Percentiles rank a stretch among this genome's conserved stretches.
Evolutionary conservation across 2,797 vertebrate species (phyloP).

Genomic region (Centroberyx gerrardi): DNA sequence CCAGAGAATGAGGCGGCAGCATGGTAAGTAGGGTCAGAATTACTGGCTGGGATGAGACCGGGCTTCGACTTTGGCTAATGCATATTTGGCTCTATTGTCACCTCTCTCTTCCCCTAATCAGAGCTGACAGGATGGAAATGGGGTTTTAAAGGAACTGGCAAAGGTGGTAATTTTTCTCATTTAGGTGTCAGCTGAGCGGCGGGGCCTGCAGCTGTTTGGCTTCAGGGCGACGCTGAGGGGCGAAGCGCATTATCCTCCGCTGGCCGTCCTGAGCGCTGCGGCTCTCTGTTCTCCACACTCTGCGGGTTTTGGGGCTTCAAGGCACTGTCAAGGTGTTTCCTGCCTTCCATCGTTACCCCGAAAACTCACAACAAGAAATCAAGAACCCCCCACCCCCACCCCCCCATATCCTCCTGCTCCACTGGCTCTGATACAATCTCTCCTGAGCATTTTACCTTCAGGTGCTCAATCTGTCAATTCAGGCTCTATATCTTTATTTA

Average conservation of each 20-base stretch:
- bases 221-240: slow-evolving; percentile 89
- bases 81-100: slow-evolving; percentile 80
- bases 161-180: slow-evolving; percentile 91
- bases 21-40: slow-evolving; percentile 78
- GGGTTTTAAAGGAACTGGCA: slow-evolving; percentile 89
- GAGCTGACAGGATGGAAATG: slow-evolving; percentile 93
- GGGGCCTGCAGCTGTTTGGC: slow-evolving; percentile 84
- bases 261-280: slow-evolving; percentile 72
- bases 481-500: too few relatives aligned
- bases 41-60: slow-evolving; percentile 74
- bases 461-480: too few relatives aligned
- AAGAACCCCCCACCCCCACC: too few relatives aligned
- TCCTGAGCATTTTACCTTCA: too few relatives aligned
- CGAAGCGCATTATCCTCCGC: slow-evolving; percentile 86
- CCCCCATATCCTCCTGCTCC: too few relatives aligned
- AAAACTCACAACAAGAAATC: too few relatives aligned
- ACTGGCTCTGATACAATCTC: too few relatives aligned
- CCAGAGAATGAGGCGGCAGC: slow-evolving; percentile 71
- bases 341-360: too few relatives aligned
- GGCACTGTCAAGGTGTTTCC: too few relatives aligned
- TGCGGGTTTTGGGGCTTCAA: too few relatives aligned
- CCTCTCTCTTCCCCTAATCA: slow-evolving; percentile 84
- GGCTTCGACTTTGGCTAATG: slow-evolving; percentile 72
- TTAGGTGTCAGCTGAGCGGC: slow-evolving; percentile 90
- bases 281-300: background rate